phyloP scores from a whole-genome alignment of 2,888 invertebrate species.

The Subacronicta megacephala region DNA sequence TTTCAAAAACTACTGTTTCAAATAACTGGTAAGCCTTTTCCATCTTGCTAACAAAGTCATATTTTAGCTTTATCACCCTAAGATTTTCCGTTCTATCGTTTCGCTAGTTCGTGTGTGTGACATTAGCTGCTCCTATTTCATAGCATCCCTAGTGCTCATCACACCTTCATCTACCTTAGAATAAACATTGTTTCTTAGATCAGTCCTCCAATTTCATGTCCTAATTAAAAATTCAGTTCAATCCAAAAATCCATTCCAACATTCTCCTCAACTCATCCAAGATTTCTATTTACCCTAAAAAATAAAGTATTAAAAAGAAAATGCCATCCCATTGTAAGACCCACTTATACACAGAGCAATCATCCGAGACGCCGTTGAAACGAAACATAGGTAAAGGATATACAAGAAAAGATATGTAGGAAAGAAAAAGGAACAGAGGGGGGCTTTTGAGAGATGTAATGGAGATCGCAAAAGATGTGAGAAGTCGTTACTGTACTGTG shows the following conservation, averaged over 20 bases:
- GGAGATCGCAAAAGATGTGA: constrained; percentile 56
- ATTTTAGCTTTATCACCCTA: too few relatives aligned
- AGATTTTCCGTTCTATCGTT: too few relatives aligned
- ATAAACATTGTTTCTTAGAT: neutral
- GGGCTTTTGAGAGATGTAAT: constrained; percentile 58
- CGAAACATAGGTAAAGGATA: constrained; percentile 61
- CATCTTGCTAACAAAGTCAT: too few relatives aligned
- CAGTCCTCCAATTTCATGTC: constrained; percentile 5
- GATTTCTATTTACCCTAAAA: constrained; percentile 39
- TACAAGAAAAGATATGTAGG: constrained; percentile 65
- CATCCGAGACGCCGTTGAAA: constrained; percentile 73
- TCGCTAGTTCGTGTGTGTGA: too few relatives aligned
- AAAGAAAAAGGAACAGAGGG: constrained; percentile 55
- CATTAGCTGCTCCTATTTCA: too few relatives aligned
- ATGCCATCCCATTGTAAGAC: constrained; percentile 67
- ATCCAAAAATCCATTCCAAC: constrained; percentile 40
- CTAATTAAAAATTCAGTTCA: constrained; percentile 32
- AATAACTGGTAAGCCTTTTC: too few relatives aligned
- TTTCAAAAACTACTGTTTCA: too few relatives aligned
- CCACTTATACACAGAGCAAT: constrained; percentile 74
- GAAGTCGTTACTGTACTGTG: constrained; percentile 39
- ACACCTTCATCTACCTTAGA: neutral
- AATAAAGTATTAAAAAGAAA: constrained; percentile 78
- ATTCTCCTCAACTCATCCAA: constrained; percentile 33
- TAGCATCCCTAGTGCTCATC: neutral